A percentile compares a stretch with the other conserved stretches of the same genome.
These are phyloP conservation scores for Plectrocnemia conspersa DNA, from an alignment of 1,140 invertebrate species.

Conservation along the genomic window DNA sequence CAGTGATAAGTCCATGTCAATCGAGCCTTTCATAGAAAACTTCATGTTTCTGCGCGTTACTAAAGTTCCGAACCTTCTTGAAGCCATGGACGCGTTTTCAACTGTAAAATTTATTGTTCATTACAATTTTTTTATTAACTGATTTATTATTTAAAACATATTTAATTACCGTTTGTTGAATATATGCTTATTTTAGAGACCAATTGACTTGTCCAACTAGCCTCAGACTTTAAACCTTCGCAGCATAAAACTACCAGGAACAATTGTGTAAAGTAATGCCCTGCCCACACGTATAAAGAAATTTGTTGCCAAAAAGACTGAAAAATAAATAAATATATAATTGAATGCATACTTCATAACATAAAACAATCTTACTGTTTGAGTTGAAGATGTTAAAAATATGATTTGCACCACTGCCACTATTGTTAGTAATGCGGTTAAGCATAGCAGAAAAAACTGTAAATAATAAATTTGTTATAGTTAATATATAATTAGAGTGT, in stretches of 20 bases:
- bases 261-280: background rate
- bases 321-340: no score
- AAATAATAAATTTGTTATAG: no score
- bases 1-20: constrained; percentile 1
- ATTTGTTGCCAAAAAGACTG: background rate
- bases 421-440: background rate
- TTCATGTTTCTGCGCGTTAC: background rate
- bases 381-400: no score
- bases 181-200: background rate
- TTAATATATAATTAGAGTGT: no score
- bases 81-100: background rate
- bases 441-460: background rate
- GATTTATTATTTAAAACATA: background rate
- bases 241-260: background rate
- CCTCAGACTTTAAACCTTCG: background rate
- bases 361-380: no score
- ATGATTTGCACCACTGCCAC: background rate
- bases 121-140: background rate
- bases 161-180: background rate
- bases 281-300: background rate
- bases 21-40: background rate
- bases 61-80: background rate
- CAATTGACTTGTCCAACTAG: background rate
- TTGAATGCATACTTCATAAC: no score
- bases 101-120: background rate